Percentiles rank a stretch among this genome's conserved stretches.
Conservation (phyloP, 53 echinoderm and acorn worm genomes). For the Arbacia lixula region DNA sequence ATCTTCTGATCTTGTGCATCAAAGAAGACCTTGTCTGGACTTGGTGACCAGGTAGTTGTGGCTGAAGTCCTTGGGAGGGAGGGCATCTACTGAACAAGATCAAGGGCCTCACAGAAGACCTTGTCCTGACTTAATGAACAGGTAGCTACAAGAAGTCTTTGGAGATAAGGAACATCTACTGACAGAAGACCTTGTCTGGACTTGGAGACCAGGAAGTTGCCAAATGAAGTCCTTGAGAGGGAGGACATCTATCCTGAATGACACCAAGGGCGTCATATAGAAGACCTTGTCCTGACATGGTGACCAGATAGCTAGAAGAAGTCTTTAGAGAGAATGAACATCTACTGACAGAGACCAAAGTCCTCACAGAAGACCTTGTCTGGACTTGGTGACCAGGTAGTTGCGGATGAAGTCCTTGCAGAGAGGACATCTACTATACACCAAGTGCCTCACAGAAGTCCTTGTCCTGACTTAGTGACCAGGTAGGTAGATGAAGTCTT, state of each 20-base stretch:
- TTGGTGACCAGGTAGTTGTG: not conserved
- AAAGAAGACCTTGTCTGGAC: not conserved
- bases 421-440: too few relatives aligned
- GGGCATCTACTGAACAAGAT: too few relatives aligned
- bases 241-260: too few relatives aligned
- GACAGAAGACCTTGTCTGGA: conserved; percentile 3
- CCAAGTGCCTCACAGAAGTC: not conserved
- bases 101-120: not conserved
- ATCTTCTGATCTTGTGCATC: not conserved
- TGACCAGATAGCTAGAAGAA: not conserved
- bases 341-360: not conserved
- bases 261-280: too few relatives aligned
- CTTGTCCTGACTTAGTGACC: not conserved
- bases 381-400: conserved; percentile 31
- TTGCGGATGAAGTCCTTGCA: conserved; percentile 32
- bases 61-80: not conserved
- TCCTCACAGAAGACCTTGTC: conserved; percentile 4
- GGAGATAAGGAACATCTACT: not conserved
- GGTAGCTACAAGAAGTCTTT: not conserved
- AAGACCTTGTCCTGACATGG: not conserved
- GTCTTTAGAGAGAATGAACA: not conserved
- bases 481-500: not conserved
- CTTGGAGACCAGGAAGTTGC: conserved; percentile 6
- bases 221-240: conserved; percentile 24
- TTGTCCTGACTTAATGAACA: not conserved